Percentiles rank a stretch among this genome's conserved stretches.
Evolutionary conservation across 2,888 invertebrate genomes (phyloP).

Genomic region (Sinopyrophorus schimmeli): DNA sequence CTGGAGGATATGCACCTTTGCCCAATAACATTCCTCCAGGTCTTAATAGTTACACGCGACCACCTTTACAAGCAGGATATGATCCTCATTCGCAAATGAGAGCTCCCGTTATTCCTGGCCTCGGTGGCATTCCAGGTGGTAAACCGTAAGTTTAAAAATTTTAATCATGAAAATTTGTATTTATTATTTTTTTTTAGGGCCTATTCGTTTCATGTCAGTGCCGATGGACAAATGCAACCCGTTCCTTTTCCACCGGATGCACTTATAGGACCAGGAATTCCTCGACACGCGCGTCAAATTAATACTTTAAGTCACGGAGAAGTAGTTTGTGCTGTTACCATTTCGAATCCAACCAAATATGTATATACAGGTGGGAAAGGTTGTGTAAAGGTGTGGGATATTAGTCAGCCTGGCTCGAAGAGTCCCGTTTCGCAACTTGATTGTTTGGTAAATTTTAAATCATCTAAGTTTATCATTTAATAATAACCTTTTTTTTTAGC

Average conservation of each 20-base stretch:
- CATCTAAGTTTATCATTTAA: no score
- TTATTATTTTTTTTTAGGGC: conserved; percentile 62
- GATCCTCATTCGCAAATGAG: conserved; percentile 70
- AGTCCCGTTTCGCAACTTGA: conserved; percentile 84
- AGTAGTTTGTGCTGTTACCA: conserved; percentile 96
- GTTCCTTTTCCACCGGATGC: conserved; percentile 96
- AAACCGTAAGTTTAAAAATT: conserved; percentile 78
- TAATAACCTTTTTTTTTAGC: conserved; percentile 58
- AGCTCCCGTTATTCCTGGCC: conserved; percentile 65
- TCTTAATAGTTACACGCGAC: conserved; percentile 66
- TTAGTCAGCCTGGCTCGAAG: conserved; percentile 74
- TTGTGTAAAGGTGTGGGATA: conserved; percentile 87
- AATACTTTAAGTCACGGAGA: conserved; percentile 94
- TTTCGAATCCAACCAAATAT: conserved; percentile 82
- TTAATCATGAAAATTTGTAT: no score
- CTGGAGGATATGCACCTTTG: conserved; percentile 60
- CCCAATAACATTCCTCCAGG: conserved; percentile 68
- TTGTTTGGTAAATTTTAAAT: conserved; percentile 70
- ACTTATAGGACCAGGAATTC: conserved; percentile 89
- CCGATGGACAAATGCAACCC: conserved; percentile 84
- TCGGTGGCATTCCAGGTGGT: conserved; percentile 76
- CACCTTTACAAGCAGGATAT: conserved; percentile 67
- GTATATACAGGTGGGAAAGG: conserved; percentile 99
- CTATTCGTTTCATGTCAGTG: conserved; percentile 92
- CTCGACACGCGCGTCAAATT: conserved; percentile 86